Percentiles rank a stretch among this genome's conserved stretches.
Evolutionary conservation across 2,113 vertebrate genomes (phyloP).

Genomic region (Taurulus bubalis): DNA sequence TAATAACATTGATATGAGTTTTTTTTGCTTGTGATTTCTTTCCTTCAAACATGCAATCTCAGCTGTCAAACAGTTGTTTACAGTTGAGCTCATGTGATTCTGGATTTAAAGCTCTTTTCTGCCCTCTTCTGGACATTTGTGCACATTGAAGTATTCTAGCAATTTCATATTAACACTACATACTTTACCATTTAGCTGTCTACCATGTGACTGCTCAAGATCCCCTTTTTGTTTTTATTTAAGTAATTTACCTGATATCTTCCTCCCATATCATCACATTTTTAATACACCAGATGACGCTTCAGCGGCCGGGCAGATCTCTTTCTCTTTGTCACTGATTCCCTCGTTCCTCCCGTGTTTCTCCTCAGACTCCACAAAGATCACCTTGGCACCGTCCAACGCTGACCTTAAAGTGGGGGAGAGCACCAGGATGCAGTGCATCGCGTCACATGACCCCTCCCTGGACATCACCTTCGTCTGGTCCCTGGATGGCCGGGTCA

Average conservation of each 20-base stretch:
- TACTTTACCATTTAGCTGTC: neutral
- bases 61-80: conserved; percentile 18
- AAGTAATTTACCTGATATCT: neutral
- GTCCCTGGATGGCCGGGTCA: conserved; percentile 90
- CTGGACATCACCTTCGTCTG: conserved; percentile 96
- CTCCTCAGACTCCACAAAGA: conserved; percentile 91
- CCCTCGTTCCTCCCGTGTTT: neutral
- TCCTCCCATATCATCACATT: neutral
- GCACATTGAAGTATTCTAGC: conserved; percentile 16
- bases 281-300: neutral
- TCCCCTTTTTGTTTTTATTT: neutral
- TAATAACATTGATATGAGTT: neutral
- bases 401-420: conserved; percentile 93
- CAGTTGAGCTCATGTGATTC: neutral
- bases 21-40: neutral
- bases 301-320: neutral
- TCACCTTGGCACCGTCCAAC: conserved; percentile 91
- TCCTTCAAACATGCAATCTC: conserved; percentile 2
- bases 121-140: conserved; percentile 74
- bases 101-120: conserved; percentile 61
- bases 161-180: neutral
- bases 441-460: conserved; percentile 89
- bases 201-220: neutral
- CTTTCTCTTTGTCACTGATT: neutral
- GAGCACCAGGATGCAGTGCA: conserved; percentile 91